These are phyloP conservation scores for Rhynchonycteris naso DNA, from an alignment of 2,797 vertebrate genomes.

Conservation along the genomic window DNA sequence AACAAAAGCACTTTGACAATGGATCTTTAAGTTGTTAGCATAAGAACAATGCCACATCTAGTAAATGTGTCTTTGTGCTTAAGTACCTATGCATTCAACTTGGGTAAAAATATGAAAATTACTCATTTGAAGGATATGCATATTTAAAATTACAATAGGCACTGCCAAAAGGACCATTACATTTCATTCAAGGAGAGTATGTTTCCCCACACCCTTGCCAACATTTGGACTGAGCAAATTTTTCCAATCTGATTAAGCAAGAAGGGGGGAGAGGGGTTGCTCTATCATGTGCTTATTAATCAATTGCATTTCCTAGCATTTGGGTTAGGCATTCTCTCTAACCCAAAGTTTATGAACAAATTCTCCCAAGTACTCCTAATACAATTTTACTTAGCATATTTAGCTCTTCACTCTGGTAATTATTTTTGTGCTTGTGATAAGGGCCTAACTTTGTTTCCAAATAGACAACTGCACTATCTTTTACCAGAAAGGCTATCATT, in stretches of 20 bases:
- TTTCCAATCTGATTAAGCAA: constrained; percentile 30
- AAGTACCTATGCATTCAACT: background rate
- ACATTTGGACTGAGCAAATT: background rate
- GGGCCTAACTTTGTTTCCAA: constrained; percentile 29
- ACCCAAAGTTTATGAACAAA: background rate
- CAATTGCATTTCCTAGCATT: background rate
- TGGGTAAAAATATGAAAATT: constrained; percentile 30
- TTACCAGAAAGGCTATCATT: background rate
- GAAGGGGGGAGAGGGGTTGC: background rate
- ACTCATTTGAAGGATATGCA: background rate
- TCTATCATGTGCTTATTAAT: background rate
- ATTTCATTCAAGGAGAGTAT: background rate
- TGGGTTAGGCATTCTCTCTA: background rate
- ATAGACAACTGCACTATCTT: background rate
- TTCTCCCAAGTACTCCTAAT: constrained; percentile 10
- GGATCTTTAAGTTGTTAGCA: background rate
- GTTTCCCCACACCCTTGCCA: background rate
- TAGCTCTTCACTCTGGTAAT: constrained; percentile 56
- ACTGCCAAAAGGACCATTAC: constrained; percentile 44
- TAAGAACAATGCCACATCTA: background rate
- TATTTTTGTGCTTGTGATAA: constrained; percentile 51
- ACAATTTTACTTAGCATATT: constrained; percentile 24
- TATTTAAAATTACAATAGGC: background rate
- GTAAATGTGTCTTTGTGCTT: background rate
- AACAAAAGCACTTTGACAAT: background rate